Evolutionary conservation across 2,888 invertebrate genomes (phyloP), one percentile per base, ranked within the genome.

Genomic region (Penaeus monodon): DNA sequence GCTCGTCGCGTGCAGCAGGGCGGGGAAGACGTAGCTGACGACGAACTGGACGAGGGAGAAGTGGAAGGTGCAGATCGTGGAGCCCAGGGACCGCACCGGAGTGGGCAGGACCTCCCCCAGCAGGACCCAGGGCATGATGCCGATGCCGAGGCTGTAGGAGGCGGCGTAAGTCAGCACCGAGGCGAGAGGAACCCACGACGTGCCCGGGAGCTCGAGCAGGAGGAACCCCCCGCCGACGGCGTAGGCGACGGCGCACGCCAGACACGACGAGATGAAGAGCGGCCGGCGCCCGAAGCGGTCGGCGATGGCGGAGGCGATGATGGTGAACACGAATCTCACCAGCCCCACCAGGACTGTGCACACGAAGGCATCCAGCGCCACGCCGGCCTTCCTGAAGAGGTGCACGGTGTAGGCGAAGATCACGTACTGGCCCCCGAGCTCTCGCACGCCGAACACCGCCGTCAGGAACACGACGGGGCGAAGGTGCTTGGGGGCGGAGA

Each of bases 341-440:
- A 91, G 88, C 17, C 92, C 92, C 88, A 93, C 92, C 10, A 92
- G 91, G 8, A 91, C 90, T 1, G 92, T 92, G 81, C 92, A 90
- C 14, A 91, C 83, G 38, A 92, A 92, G 33, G 92, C 91, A 20
- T 91, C 91, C 29, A 77, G 57, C 68, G 89, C 79, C 29, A 88
- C 91, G 29, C 84, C 92, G 65, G 92, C 92, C 88, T 89, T 90
- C 86, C 91, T 91, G 90, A 92, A 92, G 73, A 93, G 92, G 27
- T 91, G 90, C 3, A 92, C 92, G 0, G 92, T 91, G 89, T 92
- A 93, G 90, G 92, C 92, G 92, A 93, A 92, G 83, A 93, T 91
- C 63, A 92, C 92, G 91, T 92, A 92, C 70, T 92, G 92, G 12
- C 93, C 93, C 84, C 91, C 38, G 3, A 6, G 38, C 7, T 7